These are phyloP conservation scores for Scaptomyza hsui DNA, from an alignment of 1,140 invertebrate species.

Conservation along the genomic window DNA sequence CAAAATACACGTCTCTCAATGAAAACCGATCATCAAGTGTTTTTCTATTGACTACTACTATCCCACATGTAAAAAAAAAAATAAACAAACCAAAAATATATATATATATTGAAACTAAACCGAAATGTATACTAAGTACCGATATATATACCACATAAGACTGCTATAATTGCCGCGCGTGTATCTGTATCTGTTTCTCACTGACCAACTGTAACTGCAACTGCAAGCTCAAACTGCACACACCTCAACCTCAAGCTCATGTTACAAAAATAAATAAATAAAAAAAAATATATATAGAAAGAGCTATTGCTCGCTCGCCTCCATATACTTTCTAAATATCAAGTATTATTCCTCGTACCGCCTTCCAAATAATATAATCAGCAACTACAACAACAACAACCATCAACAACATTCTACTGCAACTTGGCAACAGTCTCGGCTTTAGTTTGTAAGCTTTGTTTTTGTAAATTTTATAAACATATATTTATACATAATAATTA, in stretches of 20 bases:
- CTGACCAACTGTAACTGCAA: constrained; percentile 71
- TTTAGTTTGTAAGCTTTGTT: constrained; percentile 75
- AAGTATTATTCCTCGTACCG: constrained; percentile 67
- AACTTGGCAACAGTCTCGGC: constrained; percentile 71
- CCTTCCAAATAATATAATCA: constrained; percentile 57
- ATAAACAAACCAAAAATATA: constrained; percentile 20
- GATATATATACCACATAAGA: constrained; percentile 64
- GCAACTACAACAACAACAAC: constrained; percentile 45
- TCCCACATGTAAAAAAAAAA: constrained; percentile 58
- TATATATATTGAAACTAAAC: constrained; percentile 61
- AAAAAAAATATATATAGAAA: background rate
- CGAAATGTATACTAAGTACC: constrained; percentile 66
- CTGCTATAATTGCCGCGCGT: constrained; percentile 54
- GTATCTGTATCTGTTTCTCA: constrained; percentile 67
- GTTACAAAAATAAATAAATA: background rate
- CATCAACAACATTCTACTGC: constrained; percentile 47
- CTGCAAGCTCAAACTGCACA: constrained; percentile 62
- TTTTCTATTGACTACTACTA: constrained; percentile 48
- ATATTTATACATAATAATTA: background rate
- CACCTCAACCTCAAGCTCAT: constrained; percentile 56
- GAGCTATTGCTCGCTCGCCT: constrained; percentile 41
- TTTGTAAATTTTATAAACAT: constrained; percentile 58
- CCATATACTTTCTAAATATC: constrained; percentile 42
- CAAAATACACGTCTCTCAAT: constrained; percentile 56
- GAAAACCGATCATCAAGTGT: constrained; percentile 64